Base-by-base conservation (phyloP, 1,140 invertebrate species). In the Drosophila mauritiana region DNA sequence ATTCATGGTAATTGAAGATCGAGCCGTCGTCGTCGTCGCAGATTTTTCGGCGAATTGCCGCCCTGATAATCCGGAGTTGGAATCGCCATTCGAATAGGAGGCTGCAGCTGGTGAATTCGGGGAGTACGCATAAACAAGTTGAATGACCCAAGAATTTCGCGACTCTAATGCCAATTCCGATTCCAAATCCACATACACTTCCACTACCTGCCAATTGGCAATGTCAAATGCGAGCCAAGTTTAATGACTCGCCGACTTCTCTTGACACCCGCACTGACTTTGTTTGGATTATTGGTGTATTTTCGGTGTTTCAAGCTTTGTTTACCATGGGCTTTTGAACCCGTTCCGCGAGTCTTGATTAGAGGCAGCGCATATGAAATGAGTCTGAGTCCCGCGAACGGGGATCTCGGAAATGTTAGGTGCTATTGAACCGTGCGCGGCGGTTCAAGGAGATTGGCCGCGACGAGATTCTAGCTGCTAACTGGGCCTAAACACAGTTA, bases 181-280 rank as follows among this genome's bases (percentile, higher is more conserved):
- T 63, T 58, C 46, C 37, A 72, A 4, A 27, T 13, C 25, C 46
- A 15, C 25, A 4, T 49, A 43, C 54, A 51, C n/a, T 34, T 49
- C 54, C 62, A 49, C 51, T 46, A 34, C 45, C 62, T 39, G 53
- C 54, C 62, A 59, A 77, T 76, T 77, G 73, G 73, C 73, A 77
- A 77, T 77, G 73, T 77, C 73, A 77, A 77, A 77, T 77, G 73
- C 73, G 54, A 76, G 73, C 73, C 73, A 77, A 77, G 73, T 77
- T 77, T 77, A 77, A 77, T 77, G 73, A 76, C 73, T 76, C 49
- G 52, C 34, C 51, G 49, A 69, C 58, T 69, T 45, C 51, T 62
- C 59, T 70, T 70, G 67, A 76, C 73, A 76, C 73, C 72, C 73
- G 53, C 73, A 76, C 49, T 76, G 62, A 51, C 73, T 77, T 68